These are phyloP conservation scores for Aphelenchoides besseyi DNA, from an alignment of 1,140 invertebrate species.

Conservation along the genomic window DNA sequence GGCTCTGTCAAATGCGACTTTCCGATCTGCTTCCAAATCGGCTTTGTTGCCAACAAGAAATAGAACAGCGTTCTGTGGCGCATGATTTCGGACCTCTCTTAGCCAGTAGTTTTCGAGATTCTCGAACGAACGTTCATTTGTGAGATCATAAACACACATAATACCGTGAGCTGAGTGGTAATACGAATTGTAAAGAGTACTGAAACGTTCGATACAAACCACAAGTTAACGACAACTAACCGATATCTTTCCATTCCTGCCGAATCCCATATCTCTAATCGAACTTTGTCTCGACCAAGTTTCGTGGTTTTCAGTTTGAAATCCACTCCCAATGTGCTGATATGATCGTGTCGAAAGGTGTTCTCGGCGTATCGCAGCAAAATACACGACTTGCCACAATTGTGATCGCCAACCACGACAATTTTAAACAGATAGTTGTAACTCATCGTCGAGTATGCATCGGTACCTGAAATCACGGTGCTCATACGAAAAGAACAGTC, in stretches of 20 bases:
- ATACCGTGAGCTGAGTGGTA: conserved; percentile 62
- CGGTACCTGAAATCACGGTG: conserved; percentile 15
- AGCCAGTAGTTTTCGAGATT: conserved; percentile 62
- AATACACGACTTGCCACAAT: conserved; percentile 62
- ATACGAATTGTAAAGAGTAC: conserved; percentile 62
- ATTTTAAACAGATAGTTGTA: conserved; percentile 63
- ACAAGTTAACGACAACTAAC: conserved; percentile 25
- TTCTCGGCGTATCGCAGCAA: conserved; percentile 60
- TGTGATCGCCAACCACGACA: conserved; percentile 62
- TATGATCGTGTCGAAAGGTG: conserved; percentile 58
- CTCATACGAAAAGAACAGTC: not conserved
- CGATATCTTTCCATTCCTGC: conserved; percentile 61
- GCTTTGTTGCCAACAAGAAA: conserved; percentile 62
- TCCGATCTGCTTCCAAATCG: conserved; percentile 57
- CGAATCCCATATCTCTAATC: conserved; percentile 57
- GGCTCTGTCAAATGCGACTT: conserved; percentile 59
- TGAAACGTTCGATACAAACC: conserved; percentile 7
- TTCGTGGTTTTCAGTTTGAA: conserved; percentile 63
- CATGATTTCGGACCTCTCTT: conserved; percentile 58
- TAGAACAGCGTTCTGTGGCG: conserved; percentile 59
- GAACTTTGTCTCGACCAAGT: conserved; percentile 57
- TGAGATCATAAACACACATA: conserved; percentile 61
- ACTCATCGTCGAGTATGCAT: conserved; percentile 44
- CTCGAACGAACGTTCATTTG: conserved; percentile 61
- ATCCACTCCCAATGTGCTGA: conserved; percentile 60